Conservation (phyloP, 2,113 vertebrate species). For the Chaetodon auriga region DNA sequence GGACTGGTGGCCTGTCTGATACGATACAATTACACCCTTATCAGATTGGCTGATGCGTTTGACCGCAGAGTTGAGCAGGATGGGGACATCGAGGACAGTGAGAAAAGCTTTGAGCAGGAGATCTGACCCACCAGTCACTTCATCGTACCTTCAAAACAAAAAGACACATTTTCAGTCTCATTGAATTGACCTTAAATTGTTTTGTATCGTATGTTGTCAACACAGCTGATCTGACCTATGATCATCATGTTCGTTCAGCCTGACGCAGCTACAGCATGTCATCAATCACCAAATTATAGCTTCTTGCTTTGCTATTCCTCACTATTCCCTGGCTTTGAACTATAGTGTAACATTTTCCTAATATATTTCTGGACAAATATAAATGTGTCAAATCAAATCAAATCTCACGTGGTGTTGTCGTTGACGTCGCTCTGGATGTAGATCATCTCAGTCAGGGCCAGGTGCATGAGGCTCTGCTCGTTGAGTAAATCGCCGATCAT, state of each 20-base stretch:
- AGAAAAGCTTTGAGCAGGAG: conserved; percentile 65
- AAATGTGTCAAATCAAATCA: background rate
- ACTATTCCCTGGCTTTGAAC: too few relatives aligned
- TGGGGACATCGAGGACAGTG: conserved; percentile 44
- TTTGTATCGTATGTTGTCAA: too few relatives aligned
- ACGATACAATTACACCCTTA: conserved; percentile 11
- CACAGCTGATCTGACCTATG: background rate
- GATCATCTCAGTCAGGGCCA: conserved; percentile 73
- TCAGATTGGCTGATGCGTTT: conserved; percentile 37
- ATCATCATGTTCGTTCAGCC: background rate
- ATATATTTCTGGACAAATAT: too few relatives aligned
- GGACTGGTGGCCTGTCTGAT: background rate
- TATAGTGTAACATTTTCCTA: too few relatives aligned
- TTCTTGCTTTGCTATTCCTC: too few relatives aligned
- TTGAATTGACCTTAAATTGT: background rate
- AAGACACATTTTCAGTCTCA: background rate
- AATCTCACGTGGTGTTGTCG: conserved; percentile 43
- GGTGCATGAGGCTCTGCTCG: conserved; percentile 60
- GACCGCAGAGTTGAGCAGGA: conserved; percentile 66
- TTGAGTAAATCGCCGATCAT: conserved; percentile 79
- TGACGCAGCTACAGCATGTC: too few relatives aligned
- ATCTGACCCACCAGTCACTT: conserved; percentile 76
- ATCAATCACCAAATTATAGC: too few relatives aligned
- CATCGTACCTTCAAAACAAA: conserved; percentile 71
- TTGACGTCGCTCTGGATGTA: conserved; percentile 73